Conservation (phyloP, 1,140 invertebrate genomes). For the Potamilus streckersoni region DNA sequence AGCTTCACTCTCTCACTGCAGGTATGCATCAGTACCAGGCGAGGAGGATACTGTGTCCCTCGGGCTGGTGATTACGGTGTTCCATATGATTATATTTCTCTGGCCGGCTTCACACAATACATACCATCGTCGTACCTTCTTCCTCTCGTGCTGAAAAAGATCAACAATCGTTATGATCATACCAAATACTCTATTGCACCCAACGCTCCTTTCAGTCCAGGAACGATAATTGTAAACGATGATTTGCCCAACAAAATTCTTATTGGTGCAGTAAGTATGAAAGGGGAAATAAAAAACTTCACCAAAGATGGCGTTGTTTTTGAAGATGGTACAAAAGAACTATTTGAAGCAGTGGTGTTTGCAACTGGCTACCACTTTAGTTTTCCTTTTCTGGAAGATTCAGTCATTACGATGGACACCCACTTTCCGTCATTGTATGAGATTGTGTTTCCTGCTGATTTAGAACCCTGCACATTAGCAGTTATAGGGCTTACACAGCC, state of each 20-base stretch:
- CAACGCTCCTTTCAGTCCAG: slow-evolving; percentile 35
- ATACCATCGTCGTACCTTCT: slow-evolving; percentile 32
- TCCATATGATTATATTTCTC: slow-evolving; percentile 40
- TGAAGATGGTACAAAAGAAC: slow-evolving; percentile 56
- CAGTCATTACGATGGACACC: slow-evolving; percentile 37
- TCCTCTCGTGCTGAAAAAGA: slow-evolving; percentile 32
- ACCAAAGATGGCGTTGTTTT: slow-evolving; percentile 61
- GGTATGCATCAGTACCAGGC: slow-evolving; percentile 41
- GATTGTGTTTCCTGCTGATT: slow-evolving; percentile 66
- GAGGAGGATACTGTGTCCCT: slow-evolving; percentile 35
- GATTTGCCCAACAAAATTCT: slow-evolving; percentile 70
- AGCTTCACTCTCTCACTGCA: slow-evolving; percentile 4
- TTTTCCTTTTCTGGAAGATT: slow-evolving; percentile 53
- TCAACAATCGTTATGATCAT: slow-evolving; percentile 39
- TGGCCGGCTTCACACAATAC: slow-evolving; percentile 30
- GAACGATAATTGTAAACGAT: slow-evolving; percentile 66
- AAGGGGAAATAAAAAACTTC: slow-evolving; percentile 58
- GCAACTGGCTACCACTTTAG: slow-evolving; percentile 52
- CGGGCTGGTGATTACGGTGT: slow-evolving; percentile 34
- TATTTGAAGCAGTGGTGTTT: slow-evolving; percentile 51
- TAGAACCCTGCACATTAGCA: slow-evolving; percentile 62
- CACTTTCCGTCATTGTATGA: slow-evolving; percentile 69
- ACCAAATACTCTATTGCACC: slow-evolving; percentile 40
- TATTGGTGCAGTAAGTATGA: slow-evolving; percentile 67
- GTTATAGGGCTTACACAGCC: slow-evolving; percentile 72